Percentiles rank a stretch among this genome's conserved stretches.
Conservation (phyloP, 2,797 vertebrate genomes). For the Sebastes matsubarae region DNA sequence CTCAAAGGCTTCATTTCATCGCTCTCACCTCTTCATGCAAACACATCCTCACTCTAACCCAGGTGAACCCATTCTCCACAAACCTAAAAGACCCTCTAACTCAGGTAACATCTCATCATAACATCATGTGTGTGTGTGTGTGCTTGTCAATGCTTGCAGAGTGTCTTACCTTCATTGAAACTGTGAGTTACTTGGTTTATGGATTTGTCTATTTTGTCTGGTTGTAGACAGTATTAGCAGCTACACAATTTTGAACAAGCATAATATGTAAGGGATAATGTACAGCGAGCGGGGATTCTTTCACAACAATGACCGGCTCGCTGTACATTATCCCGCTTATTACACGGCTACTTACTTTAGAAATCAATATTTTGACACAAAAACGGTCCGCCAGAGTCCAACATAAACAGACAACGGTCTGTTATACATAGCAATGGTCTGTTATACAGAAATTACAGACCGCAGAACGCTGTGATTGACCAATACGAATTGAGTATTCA, state of each 20-base stretch:
- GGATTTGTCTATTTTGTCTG: background rate
- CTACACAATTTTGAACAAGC: background rate
- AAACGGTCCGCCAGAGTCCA: too few relatives aligned
- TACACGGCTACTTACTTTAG: too few relatives aligned
- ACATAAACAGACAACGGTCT: too few relatives aligned
- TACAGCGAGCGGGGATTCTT: background rate
- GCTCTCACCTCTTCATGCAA: constrained; percentile 56
- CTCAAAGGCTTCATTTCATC: constrained; percentile 29
- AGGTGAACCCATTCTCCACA: constrained; percentile 90
- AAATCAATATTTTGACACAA: too few relatives aligned
- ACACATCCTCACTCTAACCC: constrained; percentile 64
- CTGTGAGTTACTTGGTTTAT: background rate
- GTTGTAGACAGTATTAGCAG: background rate
- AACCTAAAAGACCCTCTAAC: constrained; percentile 88
- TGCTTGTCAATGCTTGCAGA: background rate
- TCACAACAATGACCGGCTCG: too few relatives aligned
- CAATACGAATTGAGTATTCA: too few relatives aligned
- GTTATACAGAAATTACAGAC: too few relatives aligned
- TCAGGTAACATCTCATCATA: constrained; percentile 85
- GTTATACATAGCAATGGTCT: too few relatives aligned
- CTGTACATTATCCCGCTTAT: too few relatives aligned
- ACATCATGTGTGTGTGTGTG: constrained; percentile 27
- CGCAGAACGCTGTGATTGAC: too few relatives aligned
- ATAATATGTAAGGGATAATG: background rate
- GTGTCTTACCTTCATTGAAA: background rate